Conservation (phyloP, 2,888 invertebrate species). For the Metacarcinus magister region DNA sequence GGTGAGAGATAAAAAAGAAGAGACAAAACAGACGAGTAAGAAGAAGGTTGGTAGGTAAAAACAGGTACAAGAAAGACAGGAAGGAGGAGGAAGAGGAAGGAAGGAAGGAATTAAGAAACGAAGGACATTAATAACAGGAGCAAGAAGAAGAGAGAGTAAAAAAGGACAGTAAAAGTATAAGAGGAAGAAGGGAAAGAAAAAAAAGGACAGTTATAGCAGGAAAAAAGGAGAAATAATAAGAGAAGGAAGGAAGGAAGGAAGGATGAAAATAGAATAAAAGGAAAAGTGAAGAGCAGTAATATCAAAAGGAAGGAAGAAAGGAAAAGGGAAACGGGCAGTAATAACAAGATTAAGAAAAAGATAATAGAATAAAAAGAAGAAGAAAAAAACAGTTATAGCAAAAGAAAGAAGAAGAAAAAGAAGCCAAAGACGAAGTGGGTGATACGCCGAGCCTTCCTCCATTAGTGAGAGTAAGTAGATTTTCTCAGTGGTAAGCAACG, state of each 20-base stretch:
- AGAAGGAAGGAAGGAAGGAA: not conserved
- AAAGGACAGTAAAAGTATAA: not conserved
- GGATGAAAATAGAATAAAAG: no score
- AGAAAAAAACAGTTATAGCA: not conserved
- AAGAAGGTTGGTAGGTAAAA: no score
- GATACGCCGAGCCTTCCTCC: not conserved
- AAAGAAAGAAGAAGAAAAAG: not conserved
- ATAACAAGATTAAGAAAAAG: not conserved
- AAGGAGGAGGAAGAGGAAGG: no score
- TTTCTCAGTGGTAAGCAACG: constrained; percentile 1
- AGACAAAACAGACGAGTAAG: not conserved
- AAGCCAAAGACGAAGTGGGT: not conserved
- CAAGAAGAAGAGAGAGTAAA: not conserved
- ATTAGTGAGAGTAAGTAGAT: not conserved
- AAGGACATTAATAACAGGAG: not conserved
- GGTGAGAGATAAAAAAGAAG: not conserved
- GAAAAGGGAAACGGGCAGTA: not conserved
- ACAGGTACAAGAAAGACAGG: not conserved
- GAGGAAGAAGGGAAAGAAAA: not conserved
- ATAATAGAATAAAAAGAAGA: not conserved
- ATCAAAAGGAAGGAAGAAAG: not conserved
- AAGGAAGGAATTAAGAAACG: no score
- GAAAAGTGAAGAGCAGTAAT: not conserved
- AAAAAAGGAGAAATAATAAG: no score
- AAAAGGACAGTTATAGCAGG: not conserved